These are phyloP conservation scores for Neotoxoptera formosana DNA, from an alignment of 1,140 invertebrate genomes.

Conservation along the genomic window DNA sequence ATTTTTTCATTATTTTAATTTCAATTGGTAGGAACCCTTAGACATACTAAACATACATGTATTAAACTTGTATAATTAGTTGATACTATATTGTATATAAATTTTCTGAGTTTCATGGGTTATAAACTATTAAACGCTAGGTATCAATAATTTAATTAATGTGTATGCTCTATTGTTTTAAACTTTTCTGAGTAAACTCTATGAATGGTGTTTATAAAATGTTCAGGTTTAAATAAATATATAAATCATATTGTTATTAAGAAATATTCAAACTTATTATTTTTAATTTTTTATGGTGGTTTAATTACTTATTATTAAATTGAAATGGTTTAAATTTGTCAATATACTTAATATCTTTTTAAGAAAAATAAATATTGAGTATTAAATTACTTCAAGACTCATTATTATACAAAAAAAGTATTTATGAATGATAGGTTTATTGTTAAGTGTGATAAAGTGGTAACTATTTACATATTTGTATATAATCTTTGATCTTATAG, in stretches of 20 bases:
- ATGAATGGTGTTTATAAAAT: background rate
- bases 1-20: background rate
- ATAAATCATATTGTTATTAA: background rate
- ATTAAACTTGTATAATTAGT: background rate
- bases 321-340: background rate
- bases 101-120: background rate
- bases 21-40: background rate
- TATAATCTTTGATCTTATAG: background rate
- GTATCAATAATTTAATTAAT: background rate
- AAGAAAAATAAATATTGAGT: background rate
- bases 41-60: background rate
- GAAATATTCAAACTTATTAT: background rate
- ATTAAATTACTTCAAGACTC: background rate
- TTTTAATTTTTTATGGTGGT: background rate
- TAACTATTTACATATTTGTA: background rate
- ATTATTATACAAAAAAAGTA: background rate
- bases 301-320: background rate
- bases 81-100: background rate
- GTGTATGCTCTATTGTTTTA: background rate
- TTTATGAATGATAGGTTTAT: background rate
- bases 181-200: background rate
- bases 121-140: background rate
- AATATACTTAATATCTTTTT: background rate
- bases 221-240: background rate
- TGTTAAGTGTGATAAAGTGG: background rate